A percentile compares a stretch with the other conserved stretches of the same genome.
phyloP scores from a whole-genome alignment of 2,797 vertebrate genomes.

The Characodon lateralis region DNA sequence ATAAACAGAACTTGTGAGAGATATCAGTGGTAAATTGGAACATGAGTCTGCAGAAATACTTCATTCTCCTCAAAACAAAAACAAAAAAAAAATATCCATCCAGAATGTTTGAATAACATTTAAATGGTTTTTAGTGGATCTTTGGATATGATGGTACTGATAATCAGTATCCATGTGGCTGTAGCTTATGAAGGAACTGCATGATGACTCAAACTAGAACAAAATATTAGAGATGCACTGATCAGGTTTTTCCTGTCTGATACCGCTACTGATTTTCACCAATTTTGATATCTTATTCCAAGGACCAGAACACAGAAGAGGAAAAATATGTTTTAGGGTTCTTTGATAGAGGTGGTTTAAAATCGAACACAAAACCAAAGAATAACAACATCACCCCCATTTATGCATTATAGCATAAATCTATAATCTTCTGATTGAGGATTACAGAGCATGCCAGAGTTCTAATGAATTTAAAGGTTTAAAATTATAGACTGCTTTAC shows the following conservation, averaged over 20 bases:
- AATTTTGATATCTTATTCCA: too few relatives aligned
- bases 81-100: neutral
- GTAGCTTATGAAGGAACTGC: conserved; percentile 17
- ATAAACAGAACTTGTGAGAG: neutral
- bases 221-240: conserved; percentile 20
- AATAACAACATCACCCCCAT: neutral
- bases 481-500: neutral
- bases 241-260: neutral
- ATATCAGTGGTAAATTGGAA: neutral
- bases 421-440: neutral
- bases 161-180: conserved; percentile 23
- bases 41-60: neutral
- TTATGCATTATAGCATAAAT: neutral
- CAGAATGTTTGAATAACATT: conserved; percentile 8
- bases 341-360: neutral
- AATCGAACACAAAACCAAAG: neutral
- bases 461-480: neutral
- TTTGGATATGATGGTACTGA: conserved; percentile 16
- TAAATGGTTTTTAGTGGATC: conserved; percentile 11
- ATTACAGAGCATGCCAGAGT: neutral
- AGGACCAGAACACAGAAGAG: neutral
- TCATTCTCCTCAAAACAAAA: neutral
- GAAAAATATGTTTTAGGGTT: neutral
- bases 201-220: conserved; percentile 22
- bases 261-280: neutral